Percentiles rank a stretch among this genome's conserved stretches.
Evolutionary conservation across 2,888 invertebrate genomes (phyloP).

Genomic region (Kryphioiulus occultus): DNA sequence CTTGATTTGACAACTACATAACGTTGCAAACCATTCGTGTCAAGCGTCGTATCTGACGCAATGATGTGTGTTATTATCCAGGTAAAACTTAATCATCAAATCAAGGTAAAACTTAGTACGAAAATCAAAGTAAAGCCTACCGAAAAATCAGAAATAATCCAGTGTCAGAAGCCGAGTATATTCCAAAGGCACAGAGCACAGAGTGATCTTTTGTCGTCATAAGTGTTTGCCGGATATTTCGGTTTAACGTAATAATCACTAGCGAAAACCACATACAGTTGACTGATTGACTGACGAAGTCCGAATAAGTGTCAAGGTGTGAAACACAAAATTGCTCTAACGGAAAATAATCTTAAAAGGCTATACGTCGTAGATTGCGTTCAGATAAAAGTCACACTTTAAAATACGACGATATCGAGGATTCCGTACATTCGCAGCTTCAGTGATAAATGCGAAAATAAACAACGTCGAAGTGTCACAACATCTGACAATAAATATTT

Average conservation of each 20-base stretch:
- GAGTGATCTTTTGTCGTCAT: neutral
- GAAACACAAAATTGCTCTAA: neutral
- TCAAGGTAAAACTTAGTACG: neutral
- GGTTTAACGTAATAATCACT: neutral
- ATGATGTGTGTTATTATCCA: too few species aligned
- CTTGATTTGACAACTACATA: too few species aligned
- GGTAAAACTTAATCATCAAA: too few species aligned
- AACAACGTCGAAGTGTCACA: neutral
- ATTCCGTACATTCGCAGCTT: neutral
- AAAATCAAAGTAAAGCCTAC: neutral
- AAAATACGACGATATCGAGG: neutral
- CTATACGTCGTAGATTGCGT: conserved; percentile 21
- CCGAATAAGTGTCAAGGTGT: neutral
- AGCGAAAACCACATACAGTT: neutral
- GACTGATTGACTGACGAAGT: neutral
- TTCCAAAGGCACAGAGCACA: neutral
- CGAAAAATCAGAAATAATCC: neutral
- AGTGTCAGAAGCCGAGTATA: neutral
- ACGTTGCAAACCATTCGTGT: too few species aligned
- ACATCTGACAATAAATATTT: neutral
- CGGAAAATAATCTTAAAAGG: conserved; percentile 1
- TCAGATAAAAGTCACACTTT: neutral
- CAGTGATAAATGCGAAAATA: neutral
- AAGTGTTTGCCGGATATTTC: neutral
- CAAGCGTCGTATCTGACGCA: too few species aligned